A percentile compares a stretch with the other conserved stretches of the same genome.
Evolutionary conservation across 2,797 vertebrate genomes (phyloP).

Genomic region (Channallabes apus): DNA sequence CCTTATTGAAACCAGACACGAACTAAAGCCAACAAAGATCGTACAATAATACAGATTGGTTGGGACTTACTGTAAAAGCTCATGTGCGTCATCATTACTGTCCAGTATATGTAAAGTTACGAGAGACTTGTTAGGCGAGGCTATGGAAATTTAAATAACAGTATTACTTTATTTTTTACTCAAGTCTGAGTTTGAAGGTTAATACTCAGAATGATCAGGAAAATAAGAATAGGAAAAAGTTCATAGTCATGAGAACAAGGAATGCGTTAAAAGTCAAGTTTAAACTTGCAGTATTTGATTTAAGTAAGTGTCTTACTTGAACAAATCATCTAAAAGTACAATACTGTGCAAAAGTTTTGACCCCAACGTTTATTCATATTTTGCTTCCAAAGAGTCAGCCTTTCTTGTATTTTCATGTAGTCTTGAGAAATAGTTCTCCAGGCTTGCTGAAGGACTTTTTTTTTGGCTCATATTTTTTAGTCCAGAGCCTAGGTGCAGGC

Average conservation of each 20-base stretch:
- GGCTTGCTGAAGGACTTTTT: too few species aligned
- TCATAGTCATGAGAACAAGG: background rate
- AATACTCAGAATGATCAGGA: too few species aligned
- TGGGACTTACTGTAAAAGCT: constrained; percentile 28
- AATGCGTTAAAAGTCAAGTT: background rate
- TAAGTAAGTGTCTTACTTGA: background rate
- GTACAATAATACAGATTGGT: constrained; percentile 40
- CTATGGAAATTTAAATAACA: constrained; percentile 3
- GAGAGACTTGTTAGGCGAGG: constrained; percentile 9
- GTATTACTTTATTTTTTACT: background rate
- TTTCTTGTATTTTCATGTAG: too few species aligned
- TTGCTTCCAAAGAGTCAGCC: too few species aligned
- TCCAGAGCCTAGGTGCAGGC: too few species aligned
- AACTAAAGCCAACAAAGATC: constrained; percentile 38
- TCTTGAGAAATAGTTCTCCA: too few species aligned
- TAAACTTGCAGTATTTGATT: background rate
- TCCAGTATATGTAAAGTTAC: constrained; percentile 13
- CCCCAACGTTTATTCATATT: too few species aligned
- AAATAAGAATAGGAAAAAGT: background rate
- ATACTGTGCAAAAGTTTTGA: too few species aligned
- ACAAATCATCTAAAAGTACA: background rate
- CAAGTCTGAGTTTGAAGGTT: background rate
- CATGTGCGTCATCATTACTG: constrained; percentile 27
- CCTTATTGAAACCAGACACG: constrained; percentile 52
- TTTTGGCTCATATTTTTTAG: too few species aligned